A percentile compares a stretch with the other conserved stretches of the same genome.
These are phyloP conservation scores for Aepyceros melampus DNA, from an alignment of 2,113 vertebrate species.

Conservation along the genomic window DNA sequence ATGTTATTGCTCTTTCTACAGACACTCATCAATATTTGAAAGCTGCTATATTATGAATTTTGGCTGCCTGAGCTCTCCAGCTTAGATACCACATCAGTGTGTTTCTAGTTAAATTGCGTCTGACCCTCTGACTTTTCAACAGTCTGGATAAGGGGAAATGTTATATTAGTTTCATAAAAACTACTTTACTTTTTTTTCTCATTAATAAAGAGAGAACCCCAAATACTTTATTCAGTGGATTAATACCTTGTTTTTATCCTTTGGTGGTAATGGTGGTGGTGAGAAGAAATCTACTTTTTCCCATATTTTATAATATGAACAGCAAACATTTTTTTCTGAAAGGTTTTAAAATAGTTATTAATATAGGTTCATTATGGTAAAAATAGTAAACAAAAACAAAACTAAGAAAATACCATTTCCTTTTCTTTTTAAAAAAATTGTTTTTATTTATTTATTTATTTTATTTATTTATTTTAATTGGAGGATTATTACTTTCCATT, in stretches of 20 bases:
- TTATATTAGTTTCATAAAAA: constrained; percentile 22
- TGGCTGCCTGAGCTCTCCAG: not conserved
- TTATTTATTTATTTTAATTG: not conserved
- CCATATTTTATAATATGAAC: not conserved
- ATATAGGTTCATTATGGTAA: not conserved
- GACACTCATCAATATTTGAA: constrained; percentile 48
- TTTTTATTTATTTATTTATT: not conserved
- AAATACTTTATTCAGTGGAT: not conserved
- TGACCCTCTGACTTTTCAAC: constrained; percentile 13
- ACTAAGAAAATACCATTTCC: not conserved
- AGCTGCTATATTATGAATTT: constrained; percentile 29
- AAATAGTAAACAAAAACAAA: not conserved
- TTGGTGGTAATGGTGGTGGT: not conserved
- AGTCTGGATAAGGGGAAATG: not conserved
- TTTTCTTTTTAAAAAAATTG: not conserved
- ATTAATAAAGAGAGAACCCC: not conserved
- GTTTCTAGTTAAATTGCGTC: constrained; percentile 9
- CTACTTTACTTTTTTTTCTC: not conserved
- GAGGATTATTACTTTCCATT: not conserved
- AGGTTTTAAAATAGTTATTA: not conserved
- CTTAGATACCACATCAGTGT: not conserved
- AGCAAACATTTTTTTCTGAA: not conserved
- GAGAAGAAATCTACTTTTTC: not conserved
- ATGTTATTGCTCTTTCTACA: constrained; percentile 20
- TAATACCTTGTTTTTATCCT: not conserved